Conservation (phyloP, 2,888 invertebrate species). For the Nebria brevicollis region DNA sequence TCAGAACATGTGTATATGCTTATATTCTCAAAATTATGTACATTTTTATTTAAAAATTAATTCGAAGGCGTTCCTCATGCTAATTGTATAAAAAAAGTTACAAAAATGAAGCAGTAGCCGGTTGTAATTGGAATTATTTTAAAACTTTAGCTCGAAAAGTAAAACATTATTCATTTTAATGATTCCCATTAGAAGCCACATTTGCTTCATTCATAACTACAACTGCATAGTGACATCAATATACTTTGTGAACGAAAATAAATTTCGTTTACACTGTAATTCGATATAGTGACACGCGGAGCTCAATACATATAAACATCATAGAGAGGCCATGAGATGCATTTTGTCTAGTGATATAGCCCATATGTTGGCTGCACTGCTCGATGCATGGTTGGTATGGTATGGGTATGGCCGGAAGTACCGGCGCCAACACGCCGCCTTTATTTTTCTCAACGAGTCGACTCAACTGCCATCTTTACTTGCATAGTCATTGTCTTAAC, state of each 20-base stretch:
- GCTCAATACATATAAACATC: conserved; percentile 25
- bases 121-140: too few relatives aligned
- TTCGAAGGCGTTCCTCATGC: too few relatives aligned
- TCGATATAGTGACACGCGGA: not conserved
- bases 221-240: not conserved
- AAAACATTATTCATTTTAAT: not conserved
- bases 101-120: too few relatives aligned
- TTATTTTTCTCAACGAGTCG: conserved; percentile 57
- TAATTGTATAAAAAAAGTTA: too few relatives aligned
- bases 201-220: not conserved
- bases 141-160: too few relatives aligned
- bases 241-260: conserved; percentile 1
- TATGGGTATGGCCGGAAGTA: conserved; percentile 56
- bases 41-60: too few relatives aligned
- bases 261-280: conserved; percentile 1
- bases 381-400: not conserved
- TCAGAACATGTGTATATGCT: too few relatives aligned
- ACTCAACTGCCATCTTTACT: not conserved
- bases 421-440: conserved; percentile 59
- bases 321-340: not conserved
- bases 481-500: conserved; percentile 12
- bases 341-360: conserved; percentile 54
- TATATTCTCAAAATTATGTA: too few relatives aligned
- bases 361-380: conserved; percentile 58
- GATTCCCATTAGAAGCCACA: not conserved